These are phyloP conservation scores for Drosophila aldrichi DNA, from an alignment of 2,888 invertebrate species.

Conservation along the genomic window DNA sequence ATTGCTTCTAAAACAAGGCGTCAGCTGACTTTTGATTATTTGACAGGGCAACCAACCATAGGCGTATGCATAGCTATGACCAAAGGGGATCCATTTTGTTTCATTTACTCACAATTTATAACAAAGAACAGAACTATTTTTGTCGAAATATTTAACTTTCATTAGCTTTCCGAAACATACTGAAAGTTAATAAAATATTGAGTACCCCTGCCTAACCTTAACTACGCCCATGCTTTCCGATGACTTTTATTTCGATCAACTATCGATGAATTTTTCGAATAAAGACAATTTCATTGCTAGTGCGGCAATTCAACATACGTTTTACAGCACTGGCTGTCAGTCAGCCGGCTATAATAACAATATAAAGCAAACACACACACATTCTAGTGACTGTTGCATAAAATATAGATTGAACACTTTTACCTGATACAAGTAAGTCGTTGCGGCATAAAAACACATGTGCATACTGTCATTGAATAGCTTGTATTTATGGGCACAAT, in stretches of 20 bases:
- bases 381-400: slow-evolving; percentile 42
- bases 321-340: slow-evolving; percentile 23
- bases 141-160: not conserved
- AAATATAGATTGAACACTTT: slow-evolving; percentile 26
- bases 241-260: slow-evolving; percentile 17
- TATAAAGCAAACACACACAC: slow-evolving; percentile 16
- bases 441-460: not conserved
- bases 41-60: slow-evolving; percentile 17
- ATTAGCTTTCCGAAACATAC: not conserved
- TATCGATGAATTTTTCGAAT: slow-evolving; percentile 15
- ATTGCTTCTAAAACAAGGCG: slow-evolving; percentile 28
- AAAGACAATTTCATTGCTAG: not conserved
- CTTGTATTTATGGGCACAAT: not conserved
- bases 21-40: slow-evolving; percentile 78
- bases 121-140: not conserved
- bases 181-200: not conserved
- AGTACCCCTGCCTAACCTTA: not conserved
- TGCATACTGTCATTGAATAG: not conserved
- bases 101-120: not conserved
- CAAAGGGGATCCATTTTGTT: slow-evolving; percentile 17
- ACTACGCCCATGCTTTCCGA: slow-evolving; percentile 23
- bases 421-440: slow-evolving; percentile 23
- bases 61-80: slow-evolving; percentile 24
- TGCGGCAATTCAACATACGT: not conserved
- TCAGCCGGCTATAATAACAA: slow-evolving; percentile 51